Conservation (phyloP, 2,888 invertebrate genomes). For the Esperia sulphurella region DNA sequence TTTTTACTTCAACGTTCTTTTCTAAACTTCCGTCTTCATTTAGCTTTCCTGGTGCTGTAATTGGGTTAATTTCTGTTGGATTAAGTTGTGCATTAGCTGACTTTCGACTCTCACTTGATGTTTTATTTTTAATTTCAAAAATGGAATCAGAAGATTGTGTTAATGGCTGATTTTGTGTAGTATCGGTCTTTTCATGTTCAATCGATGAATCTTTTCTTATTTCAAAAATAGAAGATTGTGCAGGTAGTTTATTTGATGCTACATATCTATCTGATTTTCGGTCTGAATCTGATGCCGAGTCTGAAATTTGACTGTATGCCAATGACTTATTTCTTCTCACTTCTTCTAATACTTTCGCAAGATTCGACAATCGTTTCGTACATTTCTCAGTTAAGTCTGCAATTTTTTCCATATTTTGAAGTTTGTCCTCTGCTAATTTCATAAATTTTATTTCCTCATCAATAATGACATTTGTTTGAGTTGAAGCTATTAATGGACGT, state of each 20-base stretch:
- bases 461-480: constrained; percentile 50
- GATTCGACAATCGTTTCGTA: constrained; percentile 63
- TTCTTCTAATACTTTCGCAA: constrained; percentile 69
- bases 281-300: constrained; percentile 53
- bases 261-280: constrained; percentile 39
- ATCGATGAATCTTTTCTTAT: not conserved
- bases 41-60: not conserved
- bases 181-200: not conserved
- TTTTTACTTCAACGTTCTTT: not conserved
- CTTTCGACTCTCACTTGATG: not conserved
- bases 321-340: constrained; percentile 67
- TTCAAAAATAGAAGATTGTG: not conserved
- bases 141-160: not conserved
- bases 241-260: constrained; percentile 9
- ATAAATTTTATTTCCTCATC: constrained; percentile 53
- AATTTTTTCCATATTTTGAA: constrained; percentile 72
- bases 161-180: not conserved
- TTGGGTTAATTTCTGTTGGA: too few relatives aligned
- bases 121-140: not conserved
- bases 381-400: constrained; percentile 71
- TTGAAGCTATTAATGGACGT: constrained; percentile 42
- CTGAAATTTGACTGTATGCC: constrained; percentile 51
- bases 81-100: not conserved
- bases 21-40: not conserved
- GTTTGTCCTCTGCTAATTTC: constrained; percentile 61